These are phyloP conservation scores for Spheniscus mendiculus DNA, from an alignment of 2,113 vertebrate genomes.

Conservation along the genomic window DNA sequence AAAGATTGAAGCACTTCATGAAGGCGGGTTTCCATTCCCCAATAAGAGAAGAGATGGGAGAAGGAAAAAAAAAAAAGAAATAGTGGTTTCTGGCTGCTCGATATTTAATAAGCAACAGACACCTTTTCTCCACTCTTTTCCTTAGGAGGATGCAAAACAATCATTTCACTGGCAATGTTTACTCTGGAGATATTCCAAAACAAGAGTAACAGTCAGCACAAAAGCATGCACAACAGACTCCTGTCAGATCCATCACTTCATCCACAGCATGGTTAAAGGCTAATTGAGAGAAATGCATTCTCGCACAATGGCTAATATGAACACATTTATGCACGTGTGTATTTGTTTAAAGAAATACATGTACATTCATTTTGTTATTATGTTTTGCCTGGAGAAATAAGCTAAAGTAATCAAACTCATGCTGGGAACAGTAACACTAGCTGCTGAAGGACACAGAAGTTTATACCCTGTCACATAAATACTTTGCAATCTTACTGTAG, in stretches of 20 bases:
- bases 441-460: not conserved
- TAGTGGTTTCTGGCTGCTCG: not conserved
- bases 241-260: conserved; percentile 24
- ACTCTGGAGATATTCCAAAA: conserved; percentile 44
- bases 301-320: not conserved
- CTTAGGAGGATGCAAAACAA: not conserved
- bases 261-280: not conserved
- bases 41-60: not conserved
- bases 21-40: not conserved
- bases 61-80: not conserved
- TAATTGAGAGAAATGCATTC: not conserved
- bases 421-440: not conserved
- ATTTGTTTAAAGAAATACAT: not conserved
- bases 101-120: not conserved
- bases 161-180: conserved; percentile 5
- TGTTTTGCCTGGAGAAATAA: not conserved
- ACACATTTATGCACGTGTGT: not conserved
- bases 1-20: not conserved
- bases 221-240: not conserved
- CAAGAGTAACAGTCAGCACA: not conserved
- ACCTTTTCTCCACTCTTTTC: not conserved
- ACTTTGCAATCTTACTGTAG: not conserved
- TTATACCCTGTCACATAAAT: not conserved
- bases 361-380: not conserved
- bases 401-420: not conserved